Base-by-base conservation (phyloP, 2,888 invertebrate genomes). In the Xestoiulus laeticollis region DNA sequence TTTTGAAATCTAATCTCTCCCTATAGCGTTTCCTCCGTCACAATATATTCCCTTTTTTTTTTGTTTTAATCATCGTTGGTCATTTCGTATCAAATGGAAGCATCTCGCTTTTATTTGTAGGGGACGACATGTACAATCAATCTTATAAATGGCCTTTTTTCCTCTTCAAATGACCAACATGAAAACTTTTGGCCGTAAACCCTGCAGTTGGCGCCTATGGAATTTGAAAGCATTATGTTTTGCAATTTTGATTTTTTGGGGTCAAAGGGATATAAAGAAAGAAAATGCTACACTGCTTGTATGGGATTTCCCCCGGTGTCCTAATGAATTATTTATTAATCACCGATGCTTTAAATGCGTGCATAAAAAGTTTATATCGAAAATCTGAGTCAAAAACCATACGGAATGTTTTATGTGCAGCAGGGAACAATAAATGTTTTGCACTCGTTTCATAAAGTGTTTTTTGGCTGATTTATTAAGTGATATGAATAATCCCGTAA, bases 1-100 rank as follows among this genome's bases (percentile, higher is more conserved):
- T 68, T n/a, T 68, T 68, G 68, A 68, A 68, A 68, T 68, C 68
- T 68, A 68, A 68, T 68, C 68, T 68, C 68, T 68, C 68, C 68
- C 68, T 68, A 38, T 38, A n/a, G 68, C 26, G 68, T 68, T 68
- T 68, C 22, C 68, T 68, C 68, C 12, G 10, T 22, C 68, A 6
- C 68, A 68, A 68, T 68, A 68, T 68, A 68, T 68, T 68, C 68
- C 68, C 6, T 38, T 38, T 38, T 38, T 68, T 68, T 68, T 68
- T 68, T 68, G 68, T 68, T 68, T 68, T 68, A 68, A 68, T 68
- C 68, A 68, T 68, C 68, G 68, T 68, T 68, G 68, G 68, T 68
- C 68, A 68, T 68, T 68, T 68, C 68, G 68, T 68, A 68, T 68
- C 68, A 68, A 10, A 22, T 12, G 26, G 22, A 68, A 68, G 68